Percentiles rank a stretch among this genome's conserved stretches.
phyloP scores from a whole-genome alignment of 2,888 invertebrate genomes.

The Sesia bembeciformis region DNA sequence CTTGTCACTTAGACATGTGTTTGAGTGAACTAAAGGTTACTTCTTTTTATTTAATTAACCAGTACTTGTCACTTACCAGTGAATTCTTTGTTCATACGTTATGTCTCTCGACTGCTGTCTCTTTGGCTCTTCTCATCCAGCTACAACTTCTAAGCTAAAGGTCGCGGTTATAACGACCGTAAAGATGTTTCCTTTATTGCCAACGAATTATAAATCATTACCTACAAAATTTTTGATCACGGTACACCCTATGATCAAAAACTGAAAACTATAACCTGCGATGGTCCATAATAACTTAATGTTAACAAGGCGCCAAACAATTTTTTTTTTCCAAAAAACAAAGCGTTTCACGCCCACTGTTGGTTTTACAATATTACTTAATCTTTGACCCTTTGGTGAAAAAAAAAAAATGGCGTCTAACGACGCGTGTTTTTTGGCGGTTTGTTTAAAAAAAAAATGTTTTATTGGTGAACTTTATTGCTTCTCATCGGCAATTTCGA shows the following conservation, averaged over 20 bases:
- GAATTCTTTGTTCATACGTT: too few species aligned
- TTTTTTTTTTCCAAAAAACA: constrained; percentile 9
- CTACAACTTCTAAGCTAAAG: too few species aligned
- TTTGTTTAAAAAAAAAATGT: constrained; percentile 12
- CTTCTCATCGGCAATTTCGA: constrained; percentile 5
- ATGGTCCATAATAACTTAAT: constrained; percentile 10
- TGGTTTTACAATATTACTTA: constrained; percentile 63
- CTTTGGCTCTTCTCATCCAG: too few species aligned
- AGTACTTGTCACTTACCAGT: too few species aligned
- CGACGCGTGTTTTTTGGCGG: constrained; percentile 24
- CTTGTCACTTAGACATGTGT: too few species aligned
- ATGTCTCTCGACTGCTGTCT: too few species aligned
- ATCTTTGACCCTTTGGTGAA: constrained; percentile 25
- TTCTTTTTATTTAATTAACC: too few species aligned
- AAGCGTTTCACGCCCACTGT: constrained; percentile 51
- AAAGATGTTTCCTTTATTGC: too few species aligned
- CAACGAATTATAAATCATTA: not conserved
- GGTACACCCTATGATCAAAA: not conserved
- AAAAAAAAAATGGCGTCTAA: constrained; percentile 45
- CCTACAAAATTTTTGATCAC: not conserved
- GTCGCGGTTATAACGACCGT: too few species aligned
- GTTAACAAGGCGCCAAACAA: constrained; percentile 12
- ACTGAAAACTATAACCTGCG: not conserved
- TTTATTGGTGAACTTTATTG: constrained; percentile 14
- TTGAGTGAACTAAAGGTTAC: too few species aligned